These are phyloP conservation scores for Atrina japonica DNA, from an alignment of 2,888 invertebrate species.

Conservation along the genomic window DNA sequence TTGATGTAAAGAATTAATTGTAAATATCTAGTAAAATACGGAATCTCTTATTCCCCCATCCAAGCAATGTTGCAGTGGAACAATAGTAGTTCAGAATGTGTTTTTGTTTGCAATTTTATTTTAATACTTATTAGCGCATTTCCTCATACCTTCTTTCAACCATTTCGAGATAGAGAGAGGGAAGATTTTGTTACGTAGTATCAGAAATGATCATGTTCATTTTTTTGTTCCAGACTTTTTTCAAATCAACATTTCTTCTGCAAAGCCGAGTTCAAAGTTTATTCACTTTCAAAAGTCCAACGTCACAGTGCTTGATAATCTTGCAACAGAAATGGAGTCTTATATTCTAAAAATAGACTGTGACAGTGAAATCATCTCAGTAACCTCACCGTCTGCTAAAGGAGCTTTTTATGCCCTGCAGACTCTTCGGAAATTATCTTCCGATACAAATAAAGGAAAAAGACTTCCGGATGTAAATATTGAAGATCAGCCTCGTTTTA, in stretches of 20 bases:
- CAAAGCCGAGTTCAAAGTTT: conserved; percentile 40
- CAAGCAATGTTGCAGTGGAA: too few species aligned
- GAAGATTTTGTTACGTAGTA: too few species aligned
- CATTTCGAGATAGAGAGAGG: too few species aligned
- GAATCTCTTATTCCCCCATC: too few species aligned
- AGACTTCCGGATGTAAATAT: conserved; percentile 53
- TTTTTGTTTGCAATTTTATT: too few species aligned
- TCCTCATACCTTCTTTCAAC: too few species aligned
- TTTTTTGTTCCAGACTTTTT: conserved; percentile 39
- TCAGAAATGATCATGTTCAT: too few species aligned
- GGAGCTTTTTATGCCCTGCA: conserved; percentile 73
- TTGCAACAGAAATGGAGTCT: conserved; percentile 52
- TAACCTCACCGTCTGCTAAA: conserved; percentile 45
- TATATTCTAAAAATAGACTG: conserved; percentile 59
- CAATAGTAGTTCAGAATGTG: too few species aligned
- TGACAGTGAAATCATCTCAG: conserved; percentile 50
- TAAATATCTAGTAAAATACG: too few species aligned
- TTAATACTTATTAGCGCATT: too few species aligned
- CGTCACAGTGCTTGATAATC: conserved; percentile 35
- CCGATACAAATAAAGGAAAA: conserved; percentile 24
- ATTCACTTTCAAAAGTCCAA: conserved; percentile 42
- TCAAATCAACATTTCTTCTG: conserved; percentile 27
- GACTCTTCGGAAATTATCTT: conserved; percentile 58
- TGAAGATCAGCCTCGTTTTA: conserved; percentile 69
- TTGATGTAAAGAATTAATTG: too few species aligned